Base-by-base conservation (phyloP, 1,140 invertebrate genomes). In the Drosophila chauvacae region DNA sequence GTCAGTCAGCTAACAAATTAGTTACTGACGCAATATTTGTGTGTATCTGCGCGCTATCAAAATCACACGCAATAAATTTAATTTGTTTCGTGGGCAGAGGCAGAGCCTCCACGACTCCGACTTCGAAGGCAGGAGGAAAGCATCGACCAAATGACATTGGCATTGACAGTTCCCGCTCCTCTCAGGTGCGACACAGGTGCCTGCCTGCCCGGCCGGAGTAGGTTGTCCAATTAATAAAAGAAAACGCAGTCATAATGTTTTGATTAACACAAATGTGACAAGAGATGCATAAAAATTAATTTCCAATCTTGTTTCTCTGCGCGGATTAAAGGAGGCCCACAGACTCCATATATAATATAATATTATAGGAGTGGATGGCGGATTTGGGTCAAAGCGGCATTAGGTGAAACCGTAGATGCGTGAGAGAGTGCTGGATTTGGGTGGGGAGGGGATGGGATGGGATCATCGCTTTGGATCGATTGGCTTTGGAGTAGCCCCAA, bases 41-140 rank as follows among this genome's bases (percentile, higher is more conserved):
- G 75, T 81, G 71, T 86, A 66, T 82, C 71, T 76, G 58, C 72
- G 59, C 81, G 77, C 86, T 90, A 85, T 90, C 85, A 85, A 90
- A 90, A 90, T 90, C 85, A 90, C 85, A 90, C 85, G 85, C 85
- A 90, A 90, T 90, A 90, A 90, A 90, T 90, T 85, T 70, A 73
- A 90, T 81, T 90, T 85, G 70, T 56, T 47, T 78, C 55, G 57
- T 51, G 63, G 75, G 63, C 63, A 71, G 61, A 18, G 35, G 35
- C 20, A 66, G 37, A 45, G 39, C 20, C 47, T 18, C 23, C 16
- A 23, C 18, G 18, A 20, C 18, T 23, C 0, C 44, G 6, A 7
- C 44, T 23, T 1, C 7, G 14, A 7, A 48, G n/a, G 48, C 45
- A 26, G n/a, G 50, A 51, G 50, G 28, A 37, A 37, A 39, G 39